Conservation (phyloP, 2,797 vertebrate genomes). For the Eospalax fontanierii region DNA sequence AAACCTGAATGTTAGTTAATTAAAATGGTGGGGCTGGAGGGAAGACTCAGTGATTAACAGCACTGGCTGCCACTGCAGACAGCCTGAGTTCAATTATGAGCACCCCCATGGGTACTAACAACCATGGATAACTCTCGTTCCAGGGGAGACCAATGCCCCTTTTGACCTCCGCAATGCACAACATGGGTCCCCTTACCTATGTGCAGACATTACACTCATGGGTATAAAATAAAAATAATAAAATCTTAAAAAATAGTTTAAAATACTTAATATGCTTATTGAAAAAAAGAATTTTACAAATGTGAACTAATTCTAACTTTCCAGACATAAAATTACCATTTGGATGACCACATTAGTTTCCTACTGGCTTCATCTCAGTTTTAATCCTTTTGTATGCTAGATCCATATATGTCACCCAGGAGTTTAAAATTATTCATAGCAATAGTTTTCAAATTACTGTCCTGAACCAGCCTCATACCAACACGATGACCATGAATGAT, state of each 20-base stretch:
- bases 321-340: background rate
- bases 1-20: slow-evolving; percentile 2
- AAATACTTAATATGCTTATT: slow-evolving; percentile 17
- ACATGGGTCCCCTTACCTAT: too few relatives aligned
- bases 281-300: slow-evolving; percentile 22
- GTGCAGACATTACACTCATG: too few relatives aligned
- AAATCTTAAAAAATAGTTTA: too few relatives aligned
- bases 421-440: background rate
- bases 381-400: background rate
- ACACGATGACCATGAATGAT: background rate
- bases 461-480: background rate
- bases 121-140: too few relatives aligned
- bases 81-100: too few relatives aligned
- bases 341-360: background rate
- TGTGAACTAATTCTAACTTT: slow-evolving; percentile 14
- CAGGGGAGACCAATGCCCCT: too few relatives aligned
- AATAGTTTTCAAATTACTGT: background rate
- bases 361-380: background rate
- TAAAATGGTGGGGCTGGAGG: background rate
- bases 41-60: too few relatives aligned
- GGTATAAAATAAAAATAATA: too few relatives aligned
- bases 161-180: too few relatives aligned
- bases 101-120: too few relatives aligned
- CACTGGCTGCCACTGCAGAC: too few relatives aligned
- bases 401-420: background rate